These are phyloP conservation scores for Sepioteuthis lessoniana DNA, from an alignment of 2,888 invertebrate species.

Conservation along the genomic window DNA sequence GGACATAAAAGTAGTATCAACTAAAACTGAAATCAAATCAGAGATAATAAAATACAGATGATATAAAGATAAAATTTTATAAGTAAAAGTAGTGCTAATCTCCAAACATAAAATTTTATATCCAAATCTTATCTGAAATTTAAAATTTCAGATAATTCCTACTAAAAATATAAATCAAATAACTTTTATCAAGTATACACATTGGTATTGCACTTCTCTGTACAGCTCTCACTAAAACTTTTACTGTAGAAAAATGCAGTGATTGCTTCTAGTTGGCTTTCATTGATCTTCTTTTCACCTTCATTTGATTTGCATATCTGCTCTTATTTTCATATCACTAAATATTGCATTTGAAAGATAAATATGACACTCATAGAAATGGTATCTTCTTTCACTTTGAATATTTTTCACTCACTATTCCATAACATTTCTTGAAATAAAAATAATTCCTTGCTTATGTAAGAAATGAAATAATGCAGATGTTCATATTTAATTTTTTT, in stretches of 20 bases:
- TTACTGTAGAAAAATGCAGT: neutral
- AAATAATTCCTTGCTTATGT: neutral
- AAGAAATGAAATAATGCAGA: neutral
- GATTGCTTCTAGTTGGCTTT: constrained; percentile 5
- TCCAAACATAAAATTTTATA: no score
- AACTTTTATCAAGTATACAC: neutral
- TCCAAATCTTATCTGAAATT: no score
- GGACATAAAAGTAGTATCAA: no score
- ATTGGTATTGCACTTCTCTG: neutral
- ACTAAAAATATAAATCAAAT: no score
- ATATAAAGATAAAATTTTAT: neutral
- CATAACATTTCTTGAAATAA: neutral
- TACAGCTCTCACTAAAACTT: constrained; percentile 15
- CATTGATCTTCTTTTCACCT: neutral
- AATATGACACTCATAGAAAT: neutral
- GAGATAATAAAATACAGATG: neutral
- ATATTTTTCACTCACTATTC: neutral
- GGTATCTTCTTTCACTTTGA: neutral
- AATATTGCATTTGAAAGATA: no score
- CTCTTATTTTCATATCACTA: no score
- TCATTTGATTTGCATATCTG: neutral
- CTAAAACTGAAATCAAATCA: neutral
- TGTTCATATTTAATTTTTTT: neutral
- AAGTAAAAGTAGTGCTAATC: no score
- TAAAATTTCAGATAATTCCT: no score